phyloP scores from a whole-genome alignment of 2,797 vertebrate genomes.

The Simalia tracyae region DNA sequence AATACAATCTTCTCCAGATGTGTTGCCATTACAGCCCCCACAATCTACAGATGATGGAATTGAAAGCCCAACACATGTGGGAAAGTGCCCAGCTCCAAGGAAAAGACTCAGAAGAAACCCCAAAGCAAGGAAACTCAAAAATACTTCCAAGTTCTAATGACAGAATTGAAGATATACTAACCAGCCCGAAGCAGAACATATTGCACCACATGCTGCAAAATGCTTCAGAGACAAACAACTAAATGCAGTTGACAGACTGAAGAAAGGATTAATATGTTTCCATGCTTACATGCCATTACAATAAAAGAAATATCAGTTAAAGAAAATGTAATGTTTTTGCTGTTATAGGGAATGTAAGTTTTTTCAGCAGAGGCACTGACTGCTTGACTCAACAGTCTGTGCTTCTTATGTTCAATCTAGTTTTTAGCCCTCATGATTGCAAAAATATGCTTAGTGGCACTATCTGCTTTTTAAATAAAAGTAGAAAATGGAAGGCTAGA shows the following conservation, averaged over 20 bases:
- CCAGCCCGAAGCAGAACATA: neutral
- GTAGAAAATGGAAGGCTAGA: neutral
- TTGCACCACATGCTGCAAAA: neutral
- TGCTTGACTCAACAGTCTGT: too few species aligned
- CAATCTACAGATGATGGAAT: neutral
- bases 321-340: neutral
- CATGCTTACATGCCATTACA: neutral
- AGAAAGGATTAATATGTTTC: neutral
- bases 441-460: neutral
- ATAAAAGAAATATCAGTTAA: neutral
- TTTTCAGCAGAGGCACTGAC: too few species aligned
- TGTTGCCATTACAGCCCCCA: neutral
- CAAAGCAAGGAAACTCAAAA: neutral
- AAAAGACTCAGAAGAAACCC: neutral
- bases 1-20: too few species aligned
- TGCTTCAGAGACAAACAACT: neutral
- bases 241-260: neutral
- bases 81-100: neutral
- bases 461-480: neutral
- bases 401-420: too few species aligned
- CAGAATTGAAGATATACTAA: neutral
- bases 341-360: too few species aligned
- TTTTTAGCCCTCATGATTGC: neutral
- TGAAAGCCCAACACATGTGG: neutral
- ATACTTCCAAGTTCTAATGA: constrained; percentile 15